Base-by-base conservation (phyloP, 2,113 vertebrate species). In the Numenius arquata region DNA sequence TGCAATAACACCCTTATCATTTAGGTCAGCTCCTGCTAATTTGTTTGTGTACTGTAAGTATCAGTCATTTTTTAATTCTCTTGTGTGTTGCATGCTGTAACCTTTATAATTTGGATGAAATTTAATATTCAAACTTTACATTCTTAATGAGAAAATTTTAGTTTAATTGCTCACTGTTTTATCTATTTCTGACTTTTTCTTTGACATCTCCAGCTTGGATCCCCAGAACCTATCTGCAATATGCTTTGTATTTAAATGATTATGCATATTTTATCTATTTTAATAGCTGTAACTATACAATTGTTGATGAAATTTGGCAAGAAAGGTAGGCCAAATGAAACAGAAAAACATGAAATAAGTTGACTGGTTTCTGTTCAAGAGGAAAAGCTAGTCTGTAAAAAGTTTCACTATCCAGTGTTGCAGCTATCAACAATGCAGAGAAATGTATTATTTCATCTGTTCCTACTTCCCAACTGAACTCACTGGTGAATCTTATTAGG, bases 21-120 rank as follows among this genome's bases (percentile, higher is more conserved):
- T 97, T 93, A 58, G 93, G 95, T 97, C 97, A 97, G 92, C 14
- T 79, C 55, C 56, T 95, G 76, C 61, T 97, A 97, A 96, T 96
- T 97, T 97, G 73, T 96, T 97, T 97, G 89, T 94, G 61, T 78
- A 89, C 61, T 79, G 16, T 55, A 88, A 88, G 68, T 91, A 75
- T 96, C 92, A 75, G 86, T 62, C 16, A 66, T 75, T 94, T 91
- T 94, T 95, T 68, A 85, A 92, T 93, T 89, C 79, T 89, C 30
- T 34, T 83, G 25, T 32, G 48, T 70, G 50, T 70, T 80, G 12
- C 47, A 30, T 62, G 45, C 4, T 43, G 21, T 72, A 88, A 8
- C 9, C 63, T 59, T 50, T 86, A 52, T 23, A 19, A 61, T 79
- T 71, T 73, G n/a, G 21, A 82, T 52, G 8, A 85, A 85, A 77